A percentile compares a stretch with the other conserved stretches of the same genome.
phyloP scores from a whole-genome alignment of 2,888 invertebrate species.

The Priapulus caudatus region DNA sequence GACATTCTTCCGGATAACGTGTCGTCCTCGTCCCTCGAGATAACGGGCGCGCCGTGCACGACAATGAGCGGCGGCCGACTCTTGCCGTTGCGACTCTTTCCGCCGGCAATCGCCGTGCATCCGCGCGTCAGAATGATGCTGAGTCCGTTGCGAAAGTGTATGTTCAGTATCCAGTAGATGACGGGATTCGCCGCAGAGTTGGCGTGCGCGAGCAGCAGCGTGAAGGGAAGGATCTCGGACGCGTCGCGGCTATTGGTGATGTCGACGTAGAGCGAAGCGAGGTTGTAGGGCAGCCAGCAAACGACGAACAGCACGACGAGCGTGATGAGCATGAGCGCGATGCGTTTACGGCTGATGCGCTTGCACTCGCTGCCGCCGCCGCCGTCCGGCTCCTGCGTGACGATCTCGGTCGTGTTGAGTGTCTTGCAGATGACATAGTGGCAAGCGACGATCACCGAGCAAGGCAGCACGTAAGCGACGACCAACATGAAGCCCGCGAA shows the following conservation, averaged over 20 bases:
- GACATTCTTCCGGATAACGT: too few relatives aligned
- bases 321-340: conserved; percentile 55
- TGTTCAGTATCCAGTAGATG: conserved; percentile 63
- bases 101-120: background rate
- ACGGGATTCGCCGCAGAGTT: conserved; percentile 68
- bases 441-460: conserved; percentile 43
- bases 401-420: conserved; percentile 43
- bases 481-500: conserved; percentile 31
- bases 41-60: too few relatives aligned
- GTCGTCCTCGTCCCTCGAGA: too few relatives aligned
- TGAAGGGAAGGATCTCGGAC: conserved; percentile 42
- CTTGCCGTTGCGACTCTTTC: too few relatives aligned
- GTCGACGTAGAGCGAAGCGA: conserved; percentile 46
- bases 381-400: background rate
- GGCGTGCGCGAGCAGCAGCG: conserved; percentile 54
- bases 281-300: conserved; percentile 67
- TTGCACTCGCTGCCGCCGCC: background rate
- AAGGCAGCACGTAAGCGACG: conserved; percentile 38
- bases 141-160: conserved; percentile 25
- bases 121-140: background rate
- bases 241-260: conserved; percentile 43
- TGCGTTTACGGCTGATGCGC: conserved; percentile 43
- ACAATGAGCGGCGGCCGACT: too few relatives aligned
- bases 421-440: conserved; percentile 60
- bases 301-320: conserved; percentile 59